Conservation (phyloP, 1,140 invertebrate species). For the Drosophila fuyamai region DNA sequence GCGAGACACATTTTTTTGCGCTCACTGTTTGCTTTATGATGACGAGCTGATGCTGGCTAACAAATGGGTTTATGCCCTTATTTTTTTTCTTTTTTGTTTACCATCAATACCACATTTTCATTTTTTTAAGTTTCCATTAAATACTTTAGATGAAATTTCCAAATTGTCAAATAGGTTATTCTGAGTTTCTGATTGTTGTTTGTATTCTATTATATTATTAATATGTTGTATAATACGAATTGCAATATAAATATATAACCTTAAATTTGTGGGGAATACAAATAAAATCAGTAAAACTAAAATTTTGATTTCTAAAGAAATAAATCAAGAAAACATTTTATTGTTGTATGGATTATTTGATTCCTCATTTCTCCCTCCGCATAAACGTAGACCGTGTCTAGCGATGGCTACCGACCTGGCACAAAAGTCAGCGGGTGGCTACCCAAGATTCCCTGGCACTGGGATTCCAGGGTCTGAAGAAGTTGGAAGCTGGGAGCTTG, state of each 20-base stretch:
- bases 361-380: constrained; percentile 1
- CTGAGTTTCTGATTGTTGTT: no score
- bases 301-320: not conserved
- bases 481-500: constrained; percentile 4
- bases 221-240: no score
- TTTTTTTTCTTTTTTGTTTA: no score
- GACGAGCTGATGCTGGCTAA: not conserved
- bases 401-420: constrained; percentile 58
- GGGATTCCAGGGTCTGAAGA: constrained; percentile 3
- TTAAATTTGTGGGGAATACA: no score
- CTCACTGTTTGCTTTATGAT: constrained; percentile 47
- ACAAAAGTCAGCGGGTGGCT: constrained; percentile 61
- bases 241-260: no score
- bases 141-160: no score
- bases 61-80: not conserved
- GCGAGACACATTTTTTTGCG: constrained; percentile 14
- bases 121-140: no score
- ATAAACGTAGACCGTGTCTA: constrained; percentile 50
- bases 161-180: no score
- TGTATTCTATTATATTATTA: no score
- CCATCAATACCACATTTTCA: no score
- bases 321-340: not conserved
- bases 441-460: constrained; percentile 8
- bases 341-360: no score
- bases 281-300: no score